Base-by-base conservation (phyloP, 2,113 vertebrate species). In the Saccopteryx bilineata region DNA sequence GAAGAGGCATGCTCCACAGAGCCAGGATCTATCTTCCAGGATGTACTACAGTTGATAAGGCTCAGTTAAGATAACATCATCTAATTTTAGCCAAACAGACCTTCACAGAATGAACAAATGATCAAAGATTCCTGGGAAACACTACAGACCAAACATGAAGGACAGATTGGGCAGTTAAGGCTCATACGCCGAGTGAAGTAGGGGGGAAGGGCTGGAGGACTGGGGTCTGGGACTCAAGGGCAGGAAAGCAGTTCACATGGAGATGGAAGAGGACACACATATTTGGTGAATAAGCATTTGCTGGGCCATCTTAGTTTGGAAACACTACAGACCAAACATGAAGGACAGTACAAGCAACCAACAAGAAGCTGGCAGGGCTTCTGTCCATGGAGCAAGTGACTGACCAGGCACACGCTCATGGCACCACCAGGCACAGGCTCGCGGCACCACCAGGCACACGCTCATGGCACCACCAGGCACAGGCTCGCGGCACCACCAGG, bases 321-420 rank as follows among this genome's bases (percentile, higher is more conserved):
- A 56, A 92, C 76, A 54, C 9, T n/a, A 84, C 15, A 61, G 26
- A 21, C 28, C 52, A n/a, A 28, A 18, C 12, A 26, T 7, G 24
- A 71, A 12, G 15, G 31, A 46, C 54, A 75, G 23, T 9, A 83
- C 8, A 81, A 74, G 19, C 15, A 17, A 19, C 2, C 17, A 66
- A 1, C 2, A 11, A 63, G 14, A 52, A 61, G 48, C 24, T 1
- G 13, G 5, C 18, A 13, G 19, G 1, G 23, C 17, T 31, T 61
- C 63, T 68, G 50, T 68, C 69, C 21, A 5, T 0, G 0, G 33
- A 33, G 21, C 28, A 52, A 46, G 66, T 23, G 10, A 24, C 0
- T 1, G n/a, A 15, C 1, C 39, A 39, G 31, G 48, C 39, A 39
- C 39, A 39, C 39, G 39, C 39, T 39, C 39, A 39, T 3, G 39